Evolutionary conservation across 2,113 vertebrate genomes (phyloP), one percentile per base, ranked within the genome.

Genomic region (Hystrix cristata): DNA sequence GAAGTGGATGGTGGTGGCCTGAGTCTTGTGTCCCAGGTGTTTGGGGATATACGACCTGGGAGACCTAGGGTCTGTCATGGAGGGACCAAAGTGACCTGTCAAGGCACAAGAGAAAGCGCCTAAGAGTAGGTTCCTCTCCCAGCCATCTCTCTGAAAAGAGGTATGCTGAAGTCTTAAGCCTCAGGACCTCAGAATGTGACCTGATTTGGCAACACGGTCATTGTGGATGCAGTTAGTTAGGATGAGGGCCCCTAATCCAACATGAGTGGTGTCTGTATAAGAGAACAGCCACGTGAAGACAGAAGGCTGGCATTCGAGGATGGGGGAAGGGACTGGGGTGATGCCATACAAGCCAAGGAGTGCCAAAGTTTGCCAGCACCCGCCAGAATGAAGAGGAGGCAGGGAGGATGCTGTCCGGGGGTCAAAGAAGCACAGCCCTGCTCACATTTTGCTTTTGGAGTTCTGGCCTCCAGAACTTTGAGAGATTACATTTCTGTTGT

Each of bases 311-410:
- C 23, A 1, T 0, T 29, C 1, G 10, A 14, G 31, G 31, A 38
- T 10, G 6, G 55, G 60, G 29, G n/a, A 46, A 57, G 90, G 60
- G 76, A 12, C 0, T 43, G 31, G 31, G 21, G 15, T 4, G 48
- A 29, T 0, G 10, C 0, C 3, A 11, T 64, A 12, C 25, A 25
- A 27, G 48, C 76, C 72, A 23, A 81, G 55, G 19, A 38, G 64
- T 5, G 83, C 29, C 38, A 2, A 0, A 1, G 27, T 31, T 4
- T 23, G 46, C 55, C 87, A 59, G 90, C 3, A 55, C 27, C 79
- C 25, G 1, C 1, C 0, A 1, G 29, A 11, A 59, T 60, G 13
- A 13, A 62, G 46, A 27, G 4, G 72, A 25, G 1, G 1, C 16
- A 6, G 12, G 62, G 62, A 48, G 13, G 71, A 7, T 0, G 1